These are phyloP conservation scores for Coreius guichenoti DNA, from an alignment of 2,797 vertebrate genomes.

Conservation along the genomic window DNA sequence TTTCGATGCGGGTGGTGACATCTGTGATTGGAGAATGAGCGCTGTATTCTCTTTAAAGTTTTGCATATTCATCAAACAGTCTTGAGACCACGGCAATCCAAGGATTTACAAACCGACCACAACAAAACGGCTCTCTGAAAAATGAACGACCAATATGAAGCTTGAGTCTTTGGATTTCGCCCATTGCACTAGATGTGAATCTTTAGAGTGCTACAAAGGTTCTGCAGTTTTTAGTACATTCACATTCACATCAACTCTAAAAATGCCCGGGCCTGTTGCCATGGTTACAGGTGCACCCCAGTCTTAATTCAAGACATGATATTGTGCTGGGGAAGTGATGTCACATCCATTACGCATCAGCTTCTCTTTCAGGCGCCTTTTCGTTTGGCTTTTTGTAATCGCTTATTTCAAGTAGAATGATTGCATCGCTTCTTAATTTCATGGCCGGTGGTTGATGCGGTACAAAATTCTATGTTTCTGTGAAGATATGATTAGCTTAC, in stretches of 20 bases:
- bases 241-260: background rate
- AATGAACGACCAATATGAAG: background rate
- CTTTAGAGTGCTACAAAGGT: conserved; percentile 48
- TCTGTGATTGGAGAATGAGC: conserved; percentile 34
- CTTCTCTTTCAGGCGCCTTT: conserved; percentile 24
- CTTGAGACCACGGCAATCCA: conserved; percentile 25
- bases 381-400: conserved; percentile 33
- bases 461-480: conserved; percentile 29
- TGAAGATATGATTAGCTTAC: conserved; percentile 41
- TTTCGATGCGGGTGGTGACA: conserved; percentile 49
- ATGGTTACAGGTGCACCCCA: conserved; percentile 33
- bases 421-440: conserved; percentile 51
- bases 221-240: conserved; percentile 12
- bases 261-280: conserved; percentile 39
- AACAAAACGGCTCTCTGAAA: background rate
- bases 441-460: conserved; percentile 2
- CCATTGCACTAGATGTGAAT: conserved; percentile 42
- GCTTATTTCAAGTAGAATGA: conserved; percentile 39
- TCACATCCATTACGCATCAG: conserved; percentile 18
- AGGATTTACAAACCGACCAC: background rate
- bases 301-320: conserved; percentile 15
- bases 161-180: conserved; percentile 56
- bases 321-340: conserved; percentile 26
- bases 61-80: conserved; percentile 66
- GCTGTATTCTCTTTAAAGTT: conserved; percentile 63